Conservation (phyloP, 1,140 invertebrate genomes). For the Choristoneura fumiferana region DNA sequence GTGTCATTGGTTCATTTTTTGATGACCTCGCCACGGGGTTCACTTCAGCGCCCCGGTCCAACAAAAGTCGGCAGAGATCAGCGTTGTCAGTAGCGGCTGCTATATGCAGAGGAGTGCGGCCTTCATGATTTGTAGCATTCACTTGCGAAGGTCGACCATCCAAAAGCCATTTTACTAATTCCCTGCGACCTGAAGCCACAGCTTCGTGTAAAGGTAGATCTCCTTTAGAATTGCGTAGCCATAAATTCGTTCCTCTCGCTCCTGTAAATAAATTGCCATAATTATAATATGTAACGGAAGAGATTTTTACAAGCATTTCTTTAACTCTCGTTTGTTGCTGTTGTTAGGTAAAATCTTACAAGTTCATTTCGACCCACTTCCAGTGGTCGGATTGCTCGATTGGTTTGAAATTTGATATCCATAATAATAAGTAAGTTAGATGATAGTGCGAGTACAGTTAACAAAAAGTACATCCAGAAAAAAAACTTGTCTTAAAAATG, state of each 20-base stretch:
- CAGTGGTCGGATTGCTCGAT: too few relatives aligned
- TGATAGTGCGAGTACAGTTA: too few relatives aligned
- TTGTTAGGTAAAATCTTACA: too few relatives aligned
- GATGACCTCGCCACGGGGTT: constrained; percentile 90
- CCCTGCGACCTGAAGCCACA: constrained; percentile 92
- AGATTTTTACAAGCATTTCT: too few relatives aligned
- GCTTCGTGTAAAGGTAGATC: constrained; percentile 97
- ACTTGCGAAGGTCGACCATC: constrained; percentile 89
- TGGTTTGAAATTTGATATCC: too few relatives aligned
- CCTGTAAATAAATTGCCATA: constrained; percentile 77
- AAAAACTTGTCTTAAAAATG: too few relatives aligned
- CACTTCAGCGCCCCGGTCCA: constrained; percentile 89
- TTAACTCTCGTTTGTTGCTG: too few relatives aligned
- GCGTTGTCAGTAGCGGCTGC: constrained; percentile 96
- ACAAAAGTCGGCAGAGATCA: constrained; percentile 93
- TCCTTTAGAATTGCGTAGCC: constrained; percentile 94
- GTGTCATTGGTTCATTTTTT: constrained; percentile 91
- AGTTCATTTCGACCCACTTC: too few relatives aligned
- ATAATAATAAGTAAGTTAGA: too few relatives aligned
- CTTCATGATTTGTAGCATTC: constrained; percentile 94
- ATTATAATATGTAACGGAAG: too few relatives aligned
- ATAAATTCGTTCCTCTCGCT: constrained; percentile 92
- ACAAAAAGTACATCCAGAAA: too few relatives aligned
- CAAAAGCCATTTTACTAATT: constrained; percentile 92
- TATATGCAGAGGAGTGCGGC: constrained; percentile 94